phyloP scores from a whole-genome alignment of 2,888 invertebrate species.

The Mechanitis messenoides region DNA sequence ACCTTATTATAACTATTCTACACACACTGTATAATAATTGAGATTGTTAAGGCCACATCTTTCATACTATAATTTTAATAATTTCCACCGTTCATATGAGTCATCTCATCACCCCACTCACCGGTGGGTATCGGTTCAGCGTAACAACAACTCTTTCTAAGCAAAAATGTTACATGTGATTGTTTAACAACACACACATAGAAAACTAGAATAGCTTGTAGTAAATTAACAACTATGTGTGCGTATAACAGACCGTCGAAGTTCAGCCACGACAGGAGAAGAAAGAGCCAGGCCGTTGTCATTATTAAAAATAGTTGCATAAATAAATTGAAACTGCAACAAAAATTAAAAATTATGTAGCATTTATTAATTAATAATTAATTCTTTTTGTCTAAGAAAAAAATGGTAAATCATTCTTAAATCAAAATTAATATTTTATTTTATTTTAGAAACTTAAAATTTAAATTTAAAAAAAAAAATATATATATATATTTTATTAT shows the following conservation, averaged over 20 bases:
- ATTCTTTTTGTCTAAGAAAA: too few relatives aligned
- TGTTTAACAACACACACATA: slow-evolving; percentile 87
- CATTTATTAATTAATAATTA: background rate
- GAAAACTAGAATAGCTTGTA: slow-evolving; percentile 84
- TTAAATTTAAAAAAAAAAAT: too few relatives aligned
- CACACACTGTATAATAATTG: background rate
- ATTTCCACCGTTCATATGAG: slow-evolving; percentile 86
- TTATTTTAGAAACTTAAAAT: too few relatives aligned
- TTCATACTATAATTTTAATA: slow-evolving; percentile 38
- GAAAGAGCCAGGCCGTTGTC: slow-evolving; percentile 85
- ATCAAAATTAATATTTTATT: too few relatives aligned
- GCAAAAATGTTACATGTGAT: slow-evolving; percentile 85
- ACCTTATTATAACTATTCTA: background rate
- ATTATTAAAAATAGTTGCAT: slow-evolving; percentile 84
- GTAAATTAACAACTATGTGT: slow-evolving; percentile 84
- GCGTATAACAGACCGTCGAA: slow-evolving; percentile 84
- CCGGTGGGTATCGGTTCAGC: slow-evolving; percentile 82
- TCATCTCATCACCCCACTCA: slow-evolving; percentile 95
- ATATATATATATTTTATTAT: background rate
- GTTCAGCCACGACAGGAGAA: slow-evolving; percentile 84
- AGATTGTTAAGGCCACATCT: background rate
- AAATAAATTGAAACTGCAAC: slow-evolving; percentile 86
- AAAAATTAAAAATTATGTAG: slow-evolving; percentile 25
- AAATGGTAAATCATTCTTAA: too few relatives aligned
- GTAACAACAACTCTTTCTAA: slow-evolving; percentile 88